Percentiles rank a stretch among this genome's conserved stretches.
Evolutionary conservation across 2,888 invertebrate species (phyloP).

Genomic region (Tromatobia lineatoria): DNA sequence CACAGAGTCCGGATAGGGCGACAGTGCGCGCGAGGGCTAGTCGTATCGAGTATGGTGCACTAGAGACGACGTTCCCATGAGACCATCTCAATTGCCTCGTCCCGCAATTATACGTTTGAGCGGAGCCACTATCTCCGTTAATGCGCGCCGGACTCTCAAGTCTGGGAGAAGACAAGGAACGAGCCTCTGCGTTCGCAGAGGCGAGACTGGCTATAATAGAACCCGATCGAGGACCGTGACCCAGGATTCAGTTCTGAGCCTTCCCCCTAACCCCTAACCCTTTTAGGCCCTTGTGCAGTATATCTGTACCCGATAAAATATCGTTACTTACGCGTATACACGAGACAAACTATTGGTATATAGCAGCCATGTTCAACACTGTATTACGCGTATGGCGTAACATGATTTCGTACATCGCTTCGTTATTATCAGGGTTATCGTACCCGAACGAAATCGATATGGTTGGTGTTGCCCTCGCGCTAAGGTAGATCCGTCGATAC

Average conservation of each 20-base stretch:
- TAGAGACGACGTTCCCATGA: constrained; percentile 75
- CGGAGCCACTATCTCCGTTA: constrained; percentile 84
- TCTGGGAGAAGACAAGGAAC: constrained; percentile 46
- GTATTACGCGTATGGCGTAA: constrained; percentile 26
- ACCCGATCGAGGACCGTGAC: constrained; percentile 51
- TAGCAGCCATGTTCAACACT: not conserved
- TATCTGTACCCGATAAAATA: constrained; percentile 47
- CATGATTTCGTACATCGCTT: constrained; percentile 39
- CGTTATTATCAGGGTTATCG: constrained; percentile 60
- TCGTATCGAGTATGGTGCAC: constrained; percentile 38
- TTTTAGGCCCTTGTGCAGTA: not conserved
- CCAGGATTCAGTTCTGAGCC: constrained; percentile 25
- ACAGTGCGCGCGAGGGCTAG: constrained; percentile 8
- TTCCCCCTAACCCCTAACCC: constrained; percentile 8
- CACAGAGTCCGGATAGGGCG: constrained; percentile 40
- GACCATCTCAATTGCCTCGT: constrained; percentile 82
- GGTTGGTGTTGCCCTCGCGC: constrained; percentile 36
- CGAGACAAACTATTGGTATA: constrained; percentile 28
- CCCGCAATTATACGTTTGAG: constrained; percentile 85
- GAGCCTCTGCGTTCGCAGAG: constrained; percentile 33
- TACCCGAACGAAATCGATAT: constrained; percentile 55
- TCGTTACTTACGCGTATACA: constrained; percentile 45
- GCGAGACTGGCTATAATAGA: constrained; percentile 46
- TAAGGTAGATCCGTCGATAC: constrained; percentile 62
- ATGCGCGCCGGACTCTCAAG: constrained; percentile 80